Percentiles rank a stretch among this genome's conserved stretches.
These are phyloP conservation scores for Hippoglossus stenolepis DNA, from an alignment of 2,113 vertebrate genomes.

Conservation along the genomic window DNA sequence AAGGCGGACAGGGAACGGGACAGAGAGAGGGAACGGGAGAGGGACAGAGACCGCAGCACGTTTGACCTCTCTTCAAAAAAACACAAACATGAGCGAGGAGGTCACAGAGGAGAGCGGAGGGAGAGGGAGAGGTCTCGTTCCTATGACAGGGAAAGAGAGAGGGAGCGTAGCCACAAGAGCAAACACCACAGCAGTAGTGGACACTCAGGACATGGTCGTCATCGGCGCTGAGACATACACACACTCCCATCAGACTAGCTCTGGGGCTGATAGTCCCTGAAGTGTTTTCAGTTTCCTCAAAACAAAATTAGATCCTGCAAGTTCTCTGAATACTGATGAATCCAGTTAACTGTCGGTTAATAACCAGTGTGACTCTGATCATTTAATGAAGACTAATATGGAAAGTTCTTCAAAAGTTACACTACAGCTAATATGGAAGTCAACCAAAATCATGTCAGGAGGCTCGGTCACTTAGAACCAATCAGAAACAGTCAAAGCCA, in stretches of 20 bases:
- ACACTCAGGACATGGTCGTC: constrained; percentile 93
- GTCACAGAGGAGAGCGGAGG: constrained; percentile 89
- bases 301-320: background rate
- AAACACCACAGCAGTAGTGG: constrained; percentile 90
- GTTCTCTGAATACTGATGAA: constrained; percentile 3
- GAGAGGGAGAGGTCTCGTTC: constrained; percentile 93
- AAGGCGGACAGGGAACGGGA: constrained; percentile 88
- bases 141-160: constrained; percentile 89
- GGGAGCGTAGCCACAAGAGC: constrained; percentile 93
- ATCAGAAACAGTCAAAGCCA: too few relatives aligned
- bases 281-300: constrained; percentile 10
- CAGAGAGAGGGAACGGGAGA: constrained; percentile 85
- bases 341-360: background rate
- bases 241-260: background rate
- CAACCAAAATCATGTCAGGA: background rate
- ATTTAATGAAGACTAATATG: background rate
- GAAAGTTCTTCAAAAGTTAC: background rate
- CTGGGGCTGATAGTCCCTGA: constrained; percentile 40
- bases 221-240: constrained; percentile 86
- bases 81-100: constrained; percentile 90
- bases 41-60: constrained; percentile 82
- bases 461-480: too few relatives aligned
- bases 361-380: background rate
- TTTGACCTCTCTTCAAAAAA: constrained; percentile 89
- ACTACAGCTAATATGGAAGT: background rate